Evolutionary conservation across 1,140 invertebrate genomes (phyloP).

Genomic region (silkworm (Bombyx mori)): DNA sequence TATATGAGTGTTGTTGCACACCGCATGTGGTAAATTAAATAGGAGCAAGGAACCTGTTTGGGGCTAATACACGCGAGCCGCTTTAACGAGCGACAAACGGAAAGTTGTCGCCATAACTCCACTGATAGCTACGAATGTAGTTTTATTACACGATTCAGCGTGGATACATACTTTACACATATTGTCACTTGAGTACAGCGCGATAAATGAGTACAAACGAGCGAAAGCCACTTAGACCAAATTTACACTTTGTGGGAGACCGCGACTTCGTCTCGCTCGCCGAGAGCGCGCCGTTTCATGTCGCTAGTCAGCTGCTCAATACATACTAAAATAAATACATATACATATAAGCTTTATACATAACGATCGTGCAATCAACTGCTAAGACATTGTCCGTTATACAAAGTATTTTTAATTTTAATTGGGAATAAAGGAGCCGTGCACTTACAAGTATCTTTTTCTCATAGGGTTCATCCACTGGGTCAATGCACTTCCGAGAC

Average conservation of each 20-base stretch:
- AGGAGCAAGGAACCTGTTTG: constrained; percentile 62
- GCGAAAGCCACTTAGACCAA: constrained; percentile 65
- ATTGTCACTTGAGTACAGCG: constrained; percentile 45
- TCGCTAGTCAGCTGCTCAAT: constrained; percentile 50
- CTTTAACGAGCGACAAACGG: constrained; percentile 50
- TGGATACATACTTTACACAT: constrained; percentile 46
- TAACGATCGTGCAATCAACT: background rate
- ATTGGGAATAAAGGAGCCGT: no score
- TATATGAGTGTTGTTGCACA: constrained; percentile 58
- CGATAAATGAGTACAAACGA: constrained; percentile 61
- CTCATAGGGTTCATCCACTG: constrained; percentile 52
- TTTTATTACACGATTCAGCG: constrained; percentile 39
- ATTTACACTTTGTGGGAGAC: constrained; percentile 69
- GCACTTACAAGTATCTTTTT: constrained; percentile 11
- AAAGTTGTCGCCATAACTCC: constrained; percentile 57
- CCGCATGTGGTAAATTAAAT: constrained; percentile 63
- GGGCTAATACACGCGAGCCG: constrained; percentile 39
- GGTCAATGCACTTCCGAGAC: constrained; percentile 67
- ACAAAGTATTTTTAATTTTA: no score
- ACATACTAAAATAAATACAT: constrained; percentile 23
- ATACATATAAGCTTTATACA: constrained; percentile 5
- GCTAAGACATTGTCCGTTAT: background rate
- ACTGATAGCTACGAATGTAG: constrained; percentile 52
- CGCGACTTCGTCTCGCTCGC: constrained; percentile 31
- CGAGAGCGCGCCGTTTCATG: constrained; percentile 26